phyloP scores from a whole-genome alignment of 2,113 vertebrate genomes.

The Lepisosteus osseus region DNA sequence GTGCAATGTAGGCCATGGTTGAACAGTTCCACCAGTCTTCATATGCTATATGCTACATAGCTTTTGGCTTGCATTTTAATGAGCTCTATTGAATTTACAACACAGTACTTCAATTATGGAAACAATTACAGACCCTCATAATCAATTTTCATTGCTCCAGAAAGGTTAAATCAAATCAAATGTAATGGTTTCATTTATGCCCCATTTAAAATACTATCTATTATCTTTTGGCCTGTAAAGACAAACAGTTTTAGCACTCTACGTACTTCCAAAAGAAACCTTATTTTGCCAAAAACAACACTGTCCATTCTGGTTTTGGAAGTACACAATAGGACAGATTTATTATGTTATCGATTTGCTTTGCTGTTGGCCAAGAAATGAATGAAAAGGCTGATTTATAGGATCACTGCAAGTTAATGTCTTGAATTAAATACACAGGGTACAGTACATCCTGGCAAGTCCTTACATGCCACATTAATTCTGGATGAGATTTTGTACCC shows the following conservation, averaged over 20 bases:
- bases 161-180: constrained; percentile 52
- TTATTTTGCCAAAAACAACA: constrained; percentile 32
- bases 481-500: no score
- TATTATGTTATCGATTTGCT: neutral
- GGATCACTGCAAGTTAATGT: no score
- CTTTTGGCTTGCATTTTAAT: constrained; percentile 23
- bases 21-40: neutral
- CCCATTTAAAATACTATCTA: constrained; percentile 47
- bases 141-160: constrained; percentile 50
- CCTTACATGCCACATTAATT: no score
- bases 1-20: neutral
- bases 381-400: no score
- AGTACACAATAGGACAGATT: neutral
- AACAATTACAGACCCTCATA: constrained; percentile 26
- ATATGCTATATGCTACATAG: neutral
- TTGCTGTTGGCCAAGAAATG: no score
- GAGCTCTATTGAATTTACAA: constrained; percentile 16
- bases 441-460: no score
- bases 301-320: constrained; percentile 36
- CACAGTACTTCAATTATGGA: constrained; percentile 18
- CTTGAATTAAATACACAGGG: no score
- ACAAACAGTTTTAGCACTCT: constrained; percentile 28
- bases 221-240: constrained; percentile 42
- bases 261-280: constrained; percentile 37
- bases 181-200: constrained; percentile 56